Base-by-base conservation (phyloP, 2,888 invertebrate species). In the Platycnemis pennipes region DNA sequence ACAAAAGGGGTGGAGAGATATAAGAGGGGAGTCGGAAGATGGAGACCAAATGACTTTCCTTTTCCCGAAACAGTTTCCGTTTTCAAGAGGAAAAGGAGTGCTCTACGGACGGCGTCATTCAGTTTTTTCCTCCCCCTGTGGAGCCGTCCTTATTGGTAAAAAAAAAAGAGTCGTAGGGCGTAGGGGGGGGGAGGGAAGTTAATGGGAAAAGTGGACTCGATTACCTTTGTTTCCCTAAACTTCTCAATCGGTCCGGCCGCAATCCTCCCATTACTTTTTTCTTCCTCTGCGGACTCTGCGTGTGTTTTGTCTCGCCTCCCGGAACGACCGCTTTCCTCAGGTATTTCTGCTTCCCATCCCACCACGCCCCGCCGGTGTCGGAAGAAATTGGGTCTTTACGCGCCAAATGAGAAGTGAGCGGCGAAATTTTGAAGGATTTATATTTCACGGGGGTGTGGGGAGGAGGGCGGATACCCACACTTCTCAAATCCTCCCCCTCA, bases 51-150 rank as follows among this genome's bases (percentile, higher is more conserved):
- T 42, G 63, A 91, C 13, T 37, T 77, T 37, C 69, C 31, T 77
- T 31, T 31, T n/a, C 31, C 11, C 37, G 2, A 5, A 5, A 77
- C 16, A 77, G 77, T 37, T 37, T 49, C n/a, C 77, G 37, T 37
- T 77, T 77, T 26, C 31, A 11, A 7, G 77, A 37, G 77, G 77
- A 77, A 37, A 37, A 37, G n/a, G n/a, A 63, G 31, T 37, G 8
- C 77, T 77, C 77, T 11, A 37, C 77, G 77, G 77, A 37, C 1
- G 37, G 77, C 77, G 77, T 37, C 77, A 77, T 77, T 77, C 77
- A 77, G 69, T 37, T 77, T 77, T 77, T 77, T 77, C n/a, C n/a
- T n/a, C n/a, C n/a, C n/a, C n/a, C n/a, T n/a, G n/a, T 5, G 77
- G 77, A 22, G 26, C 63, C 63, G 19, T n/a, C 37, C 37, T 37